Evolutionary conservation across 2,797 vertebrate genomes (phyloP).

Genomic region (Decapterus maruadsi): DNA sequence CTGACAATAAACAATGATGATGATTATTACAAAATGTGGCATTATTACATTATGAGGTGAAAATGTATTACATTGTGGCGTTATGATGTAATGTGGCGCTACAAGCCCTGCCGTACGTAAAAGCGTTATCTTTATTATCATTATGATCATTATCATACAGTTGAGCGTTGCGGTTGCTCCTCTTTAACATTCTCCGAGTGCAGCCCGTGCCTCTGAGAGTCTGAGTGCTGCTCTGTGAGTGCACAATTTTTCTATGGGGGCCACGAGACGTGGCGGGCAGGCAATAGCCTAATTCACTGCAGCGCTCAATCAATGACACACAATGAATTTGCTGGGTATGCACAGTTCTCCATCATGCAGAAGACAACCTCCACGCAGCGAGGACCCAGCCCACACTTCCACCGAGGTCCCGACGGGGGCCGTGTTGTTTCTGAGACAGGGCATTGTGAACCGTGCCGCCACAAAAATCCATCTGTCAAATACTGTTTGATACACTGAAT

Average conservation of each 20-base stretch:
- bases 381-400: background rate
- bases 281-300: constrained; percentile 68
- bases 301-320: constrained; percentile 72
- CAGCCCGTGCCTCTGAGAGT: constrained; percentile 7
- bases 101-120: too few species aligned
- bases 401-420: background rate
- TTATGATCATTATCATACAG: too few species aligned
- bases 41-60: too few species aligned
- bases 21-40: too few species aligned
- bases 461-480: constrained; percentile 14
- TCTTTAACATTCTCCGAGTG: constrained; percentile 19
- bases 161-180: background rate
- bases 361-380: constrained; percentile 42
- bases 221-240: constrained; percentile 28
- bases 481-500: background rate
- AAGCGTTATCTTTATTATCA: background rate
- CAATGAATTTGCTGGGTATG: constrained; percentile 63
- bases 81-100: too few species aligned
- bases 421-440: constrained; percentile 22
- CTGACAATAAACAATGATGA: too few species aligned
- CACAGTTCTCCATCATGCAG: constrained; percentile 64
- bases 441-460: background rate
- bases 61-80: too few species aligned
- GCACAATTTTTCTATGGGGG: constrained; percentile 22
- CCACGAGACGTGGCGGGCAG: constrained; percentile 37